Evolutionary conservation across 2,797 vertebrate genomes (phyloP), one percentile per base, ranked within the genome.

Genomic region (Parotocinclus haroldoi): DNA sequence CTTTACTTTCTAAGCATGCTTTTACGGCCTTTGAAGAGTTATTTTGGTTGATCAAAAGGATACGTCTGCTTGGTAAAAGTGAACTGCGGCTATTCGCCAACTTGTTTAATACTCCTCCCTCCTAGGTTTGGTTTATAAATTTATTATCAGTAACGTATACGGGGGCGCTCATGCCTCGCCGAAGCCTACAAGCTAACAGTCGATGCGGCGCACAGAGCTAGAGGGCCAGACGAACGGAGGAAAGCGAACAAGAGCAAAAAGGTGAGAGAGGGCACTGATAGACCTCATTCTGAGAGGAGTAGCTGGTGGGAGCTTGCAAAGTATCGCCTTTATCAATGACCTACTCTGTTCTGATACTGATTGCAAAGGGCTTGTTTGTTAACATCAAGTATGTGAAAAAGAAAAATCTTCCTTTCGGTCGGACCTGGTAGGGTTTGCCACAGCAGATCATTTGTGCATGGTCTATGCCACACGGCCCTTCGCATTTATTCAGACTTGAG

Each of bases 11-110:
- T 83, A 86, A 87, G 86, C 87, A 85, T 86, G 87, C 87, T 90
- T 86, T 91, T 84, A 88, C 86, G 76, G 85, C 80, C 84, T 88
- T 82, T 88, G 87, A 89, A 86, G 84, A 82, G 84, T 83, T 88
- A 86, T 89, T 91, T 90, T 85, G 88, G 89, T 86, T 89, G 86
- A 90, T 89, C 88, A 90, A 89, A 90, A 89, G 79, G 87, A 89
- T 90, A 88, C 68, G 78, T 78, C 64, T 76, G 78, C 80, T 80
- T 64, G 69, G 86, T 82, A 79, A 86, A 27, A 86, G 85, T 63
- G 78, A 84, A 82, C 78, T 82, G 69, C 52, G 39, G 87, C 84
- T 83, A 88, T 88, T 88, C 82, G 79, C 81, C 79, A 78, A 81
- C 83, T 85, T 84, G 85, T 87, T 83, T 80, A 82, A 85, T 86